Base-by-base conservation (phyloP, 2,797 vertebrate species). In the Scleropages formosus region DNA sequence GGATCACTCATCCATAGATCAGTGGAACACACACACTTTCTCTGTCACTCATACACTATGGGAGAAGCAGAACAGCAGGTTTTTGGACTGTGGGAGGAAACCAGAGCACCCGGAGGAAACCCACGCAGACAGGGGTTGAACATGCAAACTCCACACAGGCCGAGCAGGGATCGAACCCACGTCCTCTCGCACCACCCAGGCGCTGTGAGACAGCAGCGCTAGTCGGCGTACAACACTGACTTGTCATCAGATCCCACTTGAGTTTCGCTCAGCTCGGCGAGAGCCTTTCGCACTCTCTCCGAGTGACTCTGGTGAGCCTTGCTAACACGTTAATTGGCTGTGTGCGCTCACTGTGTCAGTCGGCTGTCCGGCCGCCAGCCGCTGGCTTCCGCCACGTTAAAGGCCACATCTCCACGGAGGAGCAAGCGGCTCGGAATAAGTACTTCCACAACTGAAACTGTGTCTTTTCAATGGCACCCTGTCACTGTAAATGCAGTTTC, bases 251-350 rank as follows among this genome's bases (percentile, higher is more conserved):
- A 67, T 44, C 18, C 39, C 47, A 20, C 67, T 31, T 2, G 20
- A 67, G 11, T n/a, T 22, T n/a, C 20, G 4, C 13, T 24, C 39
- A 39, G 31, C 39, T 2, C 6, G 31, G 31, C 2, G 4, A 20
- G 44, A 1, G n/a, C 65, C 44, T 67, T 47, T 11, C 9, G 10
- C 67, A 10, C 2, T n/a, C 27, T 44, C 10, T n/a, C 31, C 4
- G 2, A 47, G 65, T 67, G 20, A 46, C 39, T 20, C 65, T 20
- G 11, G 22, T 20, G 46, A 47, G 31, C 39, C 22, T 10, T 46
- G 13, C 65, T 13, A 20, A n/a, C 65, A 49, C 39, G 67, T 49
- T 67, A 67, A 67, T 49, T 67, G 65, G 65, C 6, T 46, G n/a
- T 4, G 44, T 67, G 39, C 44, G 0, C 31, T 39, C 39, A 39